Evolutionary conservation across 2,113 vertebrate species (phyloP).

Genomic region (Gorsachius goisagi): DNA sequence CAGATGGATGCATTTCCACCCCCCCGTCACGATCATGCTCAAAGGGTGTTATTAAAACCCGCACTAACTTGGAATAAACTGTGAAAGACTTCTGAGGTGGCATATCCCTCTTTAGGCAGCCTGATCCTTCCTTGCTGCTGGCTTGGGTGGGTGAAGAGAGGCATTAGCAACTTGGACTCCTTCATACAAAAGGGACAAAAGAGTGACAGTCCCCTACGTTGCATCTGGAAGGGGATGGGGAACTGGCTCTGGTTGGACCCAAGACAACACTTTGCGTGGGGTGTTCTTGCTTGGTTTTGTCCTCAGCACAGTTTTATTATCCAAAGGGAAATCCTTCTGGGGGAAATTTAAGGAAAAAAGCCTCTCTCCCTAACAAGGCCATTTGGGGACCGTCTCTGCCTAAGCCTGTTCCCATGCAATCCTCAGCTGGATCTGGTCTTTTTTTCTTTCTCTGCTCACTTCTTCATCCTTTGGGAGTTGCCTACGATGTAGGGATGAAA

Average conservation of each 20-base stretch:
- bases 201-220: not conserved
- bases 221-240: accelerated
- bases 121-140: not conserved
- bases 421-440: not conserved
- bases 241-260: accelerated
- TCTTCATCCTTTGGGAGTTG: not conserved
- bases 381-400: not conserved
- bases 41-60: not conserved
- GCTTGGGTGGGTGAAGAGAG: not conserved
- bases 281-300: not conserved
- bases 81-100: not conserved
- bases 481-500: conserved; percentile 9
- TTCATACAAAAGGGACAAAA: no score
- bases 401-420: not conserved
- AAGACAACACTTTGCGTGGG: not conserved
- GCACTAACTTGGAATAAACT: not conserved
- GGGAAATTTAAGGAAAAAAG: not conserved
- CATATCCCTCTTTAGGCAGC: not conserved
- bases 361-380: not conserved
- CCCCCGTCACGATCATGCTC: accelerated
- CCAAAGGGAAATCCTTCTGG: not conserved
- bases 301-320: not conserved
- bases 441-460: not conserved
- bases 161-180: not conserved
- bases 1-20: not conserved